These are phyloP conservation scores for Bubo bubo DNA, from an alignment of 2,113 vertebrate species.

Conservation along the genomic window DNA sequence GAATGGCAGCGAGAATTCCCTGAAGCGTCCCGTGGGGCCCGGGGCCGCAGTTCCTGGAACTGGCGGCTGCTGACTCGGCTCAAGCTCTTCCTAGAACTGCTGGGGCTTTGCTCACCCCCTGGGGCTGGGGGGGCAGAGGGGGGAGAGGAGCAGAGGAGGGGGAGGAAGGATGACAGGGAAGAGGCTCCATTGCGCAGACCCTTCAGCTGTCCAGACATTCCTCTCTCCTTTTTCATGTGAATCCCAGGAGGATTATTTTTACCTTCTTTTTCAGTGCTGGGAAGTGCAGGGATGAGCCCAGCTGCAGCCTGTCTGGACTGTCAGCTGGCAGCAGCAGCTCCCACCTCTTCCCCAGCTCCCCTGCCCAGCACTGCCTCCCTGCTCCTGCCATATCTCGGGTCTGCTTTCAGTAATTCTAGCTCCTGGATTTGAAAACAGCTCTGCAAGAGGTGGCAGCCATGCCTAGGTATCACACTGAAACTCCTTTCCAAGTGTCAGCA, in stretches of 20 bases:
- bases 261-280: background rate
- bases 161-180: background rate
- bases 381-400: background rate
- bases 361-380: background rate
- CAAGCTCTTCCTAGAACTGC: conserved; percentile 55
- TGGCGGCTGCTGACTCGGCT: conserved; percentile 42
- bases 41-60: conserved; percentile 52
- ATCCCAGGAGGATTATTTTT: background rate
- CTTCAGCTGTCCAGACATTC: background rate
- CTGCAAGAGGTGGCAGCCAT: background rate
- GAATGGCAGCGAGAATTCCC: conserved; percentile 69
- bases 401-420: background rate
- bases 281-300: background rate
- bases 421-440: background rate
- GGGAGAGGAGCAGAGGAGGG: background rate
- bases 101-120: background rate
- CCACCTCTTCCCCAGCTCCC: background rate
- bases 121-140: background rate
- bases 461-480: background rate
- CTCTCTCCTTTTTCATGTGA: background rate
- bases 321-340: background rate
- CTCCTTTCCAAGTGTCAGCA: background rate
- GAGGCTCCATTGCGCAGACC: fast-evolving
- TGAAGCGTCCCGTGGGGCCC: conserved; percentile 48
- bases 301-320: background rate